Conservation (phyloP, 2,113 vertebrate genomes). For the Gulo gulo region DNA sequence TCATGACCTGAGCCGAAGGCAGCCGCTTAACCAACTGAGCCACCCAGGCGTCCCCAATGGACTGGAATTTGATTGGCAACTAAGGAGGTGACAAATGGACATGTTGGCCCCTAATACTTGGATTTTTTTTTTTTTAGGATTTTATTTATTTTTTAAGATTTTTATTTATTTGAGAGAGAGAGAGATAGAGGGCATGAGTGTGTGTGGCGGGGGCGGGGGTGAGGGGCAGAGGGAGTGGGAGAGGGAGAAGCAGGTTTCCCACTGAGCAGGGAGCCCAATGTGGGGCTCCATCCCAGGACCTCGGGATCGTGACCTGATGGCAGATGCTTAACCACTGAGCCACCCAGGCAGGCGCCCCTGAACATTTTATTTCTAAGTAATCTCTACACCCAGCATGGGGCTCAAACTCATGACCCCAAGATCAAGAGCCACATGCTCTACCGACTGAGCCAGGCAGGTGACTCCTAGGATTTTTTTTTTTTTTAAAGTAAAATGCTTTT, state of each 20-base stretch:
- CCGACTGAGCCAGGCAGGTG: neutral
- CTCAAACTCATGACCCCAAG: neutral
- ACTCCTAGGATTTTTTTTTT: neutral
- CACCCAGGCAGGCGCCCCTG: no score
- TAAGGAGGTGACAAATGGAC: neutral
- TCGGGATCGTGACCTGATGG: no score
- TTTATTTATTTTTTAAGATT: neutral
- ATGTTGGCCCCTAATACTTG: neutral
- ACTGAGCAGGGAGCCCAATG: no score
- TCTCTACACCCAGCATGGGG: neutral
- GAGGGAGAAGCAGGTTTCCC: neutral
- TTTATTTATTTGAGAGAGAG: no score
- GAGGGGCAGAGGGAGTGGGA: neutral
- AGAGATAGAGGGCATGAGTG: neutral
- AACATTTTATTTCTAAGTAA: neutral
- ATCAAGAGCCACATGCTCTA: neutral
- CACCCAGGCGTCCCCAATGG: neutral
- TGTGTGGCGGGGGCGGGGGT: no score
- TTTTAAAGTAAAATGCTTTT: neutral
- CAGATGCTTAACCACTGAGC: no score
- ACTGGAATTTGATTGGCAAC: neutral
- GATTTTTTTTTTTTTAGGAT: neutral
- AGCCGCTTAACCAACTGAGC: no score
- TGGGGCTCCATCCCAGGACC: no score
- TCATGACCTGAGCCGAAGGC: no score